phyloP scores from a whole-genome alignment of 2,888 invertebrate genomes.

The Drosophila kanekoi region DNA sequence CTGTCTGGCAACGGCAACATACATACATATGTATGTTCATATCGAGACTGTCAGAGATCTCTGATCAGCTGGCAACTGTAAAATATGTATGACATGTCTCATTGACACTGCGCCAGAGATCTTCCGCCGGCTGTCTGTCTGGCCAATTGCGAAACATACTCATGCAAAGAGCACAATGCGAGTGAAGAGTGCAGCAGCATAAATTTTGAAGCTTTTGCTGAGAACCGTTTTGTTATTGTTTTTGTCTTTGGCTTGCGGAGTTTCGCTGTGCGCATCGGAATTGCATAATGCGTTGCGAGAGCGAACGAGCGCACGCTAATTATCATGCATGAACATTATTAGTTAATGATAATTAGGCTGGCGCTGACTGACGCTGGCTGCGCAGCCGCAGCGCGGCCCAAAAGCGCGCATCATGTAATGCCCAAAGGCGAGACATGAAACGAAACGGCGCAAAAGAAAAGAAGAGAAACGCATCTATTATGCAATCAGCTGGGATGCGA shows the following conservation, averaged over 20 bases:
- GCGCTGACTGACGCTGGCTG: constrained; percentile 17
- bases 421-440: constrained; percentile 39
- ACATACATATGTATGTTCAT: not conserved
- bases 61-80: not conserved
- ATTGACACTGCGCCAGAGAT: not conserved
- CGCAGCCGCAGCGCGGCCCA: constrained; percentile 15
- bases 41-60: not conserved
- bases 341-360: constrained; percentile 37
- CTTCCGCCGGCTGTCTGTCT: not conserved
- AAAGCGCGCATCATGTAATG: constrained; percentile 29
- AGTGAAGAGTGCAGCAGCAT: constrained; percentile 7
- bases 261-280: constrained; percentile 22
- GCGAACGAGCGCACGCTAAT: constrained; percentile 25
- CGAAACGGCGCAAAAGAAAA: constrained; percentile 22
- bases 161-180: not conserved
- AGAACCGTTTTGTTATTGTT: constrained; percentile 19
- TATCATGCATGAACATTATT: constrained; percentile 34
- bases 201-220: constrained; percentile 4
- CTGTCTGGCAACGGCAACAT: constrained; percentile 2
- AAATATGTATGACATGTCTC: not conserved
- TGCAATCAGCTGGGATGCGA: constrained; percentile 49
- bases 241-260: constrained; percentile 6
- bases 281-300: constrained; percentile 42
- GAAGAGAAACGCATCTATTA: constrained; percentile 59
- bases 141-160: not conserved